phyloP scores from a whole-genome alignment of 2,888 invertebrate species.

The Holacanthella duospinosa region DNA sequence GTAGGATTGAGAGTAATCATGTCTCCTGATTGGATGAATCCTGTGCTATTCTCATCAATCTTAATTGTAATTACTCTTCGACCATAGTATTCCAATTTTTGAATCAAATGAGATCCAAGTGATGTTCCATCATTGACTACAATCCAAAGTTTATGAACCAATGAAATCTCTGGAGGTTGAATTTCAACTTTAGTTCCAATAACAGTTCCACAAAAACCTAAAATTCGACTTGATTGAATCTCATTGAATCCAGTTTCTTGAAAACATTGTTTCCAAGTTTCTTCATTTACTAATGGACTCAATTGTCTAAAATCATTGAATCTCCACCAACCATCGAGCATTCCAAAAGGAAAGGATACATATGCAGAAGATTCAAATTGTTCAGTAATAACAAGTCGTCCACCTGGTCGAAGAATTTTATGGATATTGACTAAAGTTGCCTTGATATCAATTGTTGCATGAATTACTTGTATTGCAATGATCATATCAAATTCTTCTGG shows the following conservation, averaged over 20 bases:
- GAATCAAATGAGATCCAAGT: background rate
- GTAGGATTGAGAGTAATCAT: background rate
- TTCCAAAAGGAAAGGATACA: background rate
- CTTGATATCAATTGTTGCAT: constrained; percentile 15
- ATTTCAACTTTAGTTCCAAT: background rate
- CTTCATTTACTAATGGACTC: background rate
- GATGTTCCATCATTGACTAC: background rate
- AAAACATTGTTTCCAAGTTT: background rate
- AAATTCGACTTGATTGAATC: background rate
- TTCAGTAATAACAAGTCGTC: constrained; percentile 13
- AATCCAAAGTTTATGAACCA: background rate
- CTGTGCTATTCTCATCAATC: background rate
- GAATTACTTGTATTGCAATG: constrained; percentile 14
- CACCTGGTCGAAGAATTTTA: constrained; percentile 10
- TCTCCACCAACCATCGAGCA: constrained; percentile 10
- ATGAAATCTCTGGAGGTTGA: background rate
- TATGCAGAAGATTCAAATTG: background rate
- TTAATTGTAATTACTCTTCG: background rate
- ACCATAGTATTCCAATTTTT: background rate
- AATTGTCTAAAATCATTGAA: constrained; percentile 11
- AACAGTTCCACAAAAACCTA: background rate
- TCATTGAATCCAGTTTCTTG: background rate
- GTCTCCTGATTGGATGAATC: too few relatives aligned
- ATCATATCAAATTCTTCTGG: constrained; percentile 16
- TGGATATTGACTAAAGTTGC: constrained; percentile 12